These are phyloP conservation scores for Allophyes oxyacanthae DNA, from an alignment of 2,888 invertebrate genomes.

Conservation along the genomic window DNA sequence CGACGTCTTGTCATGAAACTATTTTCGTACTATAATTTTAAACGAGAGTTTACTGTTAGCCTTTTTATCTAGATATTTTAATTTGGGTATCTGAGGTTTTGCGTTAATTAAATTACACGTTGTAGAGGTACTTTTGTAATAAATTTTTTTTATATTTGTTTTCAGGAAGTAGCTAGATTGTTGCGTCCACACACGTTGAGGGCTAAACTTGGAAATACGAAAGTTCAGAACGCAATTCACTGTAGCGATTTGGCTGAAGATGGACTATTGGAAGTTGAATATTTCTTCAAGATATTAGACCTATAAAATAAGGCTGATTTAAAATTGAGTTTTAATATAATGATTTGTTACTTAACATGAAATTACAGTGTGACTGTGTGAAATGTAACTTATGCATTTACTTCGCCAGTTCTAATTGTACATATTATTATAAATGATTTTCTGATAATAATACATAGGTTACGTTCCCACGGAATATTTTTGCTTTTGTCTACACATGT, in stretches of 20 bases:
- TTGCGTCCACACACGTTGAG: conserved; percentile 95
- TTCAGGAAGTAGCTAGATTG: conserved; percentile 95
- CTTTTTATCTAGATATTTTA: too few species aligned
- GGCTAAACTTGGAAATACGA: conserved; percentile 94
- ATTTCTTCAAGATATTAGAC: conserved; percentile 93
- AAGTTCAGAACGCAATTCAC: conserved; percentile 96
- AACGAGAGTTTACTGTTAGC: too few species aligned
- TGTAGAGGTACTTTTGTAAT: background rate
- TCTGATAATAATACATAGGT: background rate
- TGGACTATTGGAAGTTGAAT: conserved; percentile 94
- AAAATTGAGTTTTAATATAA: background rate
- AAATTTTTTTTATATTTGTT: conserved; percentile 25
- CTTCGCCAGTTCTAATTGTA: too few species aligned
- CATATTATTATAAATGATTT: too few species aligned
- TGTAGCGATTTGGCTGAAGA: conserved; percentile 98
- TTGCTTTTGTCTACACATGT: conserved; percentile 1
- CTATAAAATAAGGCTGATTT: conserved; percentile 69
- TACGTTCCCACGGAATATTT: background rate
- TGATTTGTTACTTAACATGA: conserved; percentile 40
- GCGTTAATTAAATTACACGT: too few species aligned
- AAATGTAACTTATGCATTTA: conserved; percentile 22
- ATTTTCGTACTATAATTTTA: too few species aligned
- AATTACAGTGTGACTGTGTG: conserved; percentile 36
- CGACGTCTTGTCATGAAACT: too few species aligned
- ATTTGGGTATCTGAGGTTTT: too few species aligned